A percentile compares a stretch with the other conserved stretches of the same genome.
These are phyloP conservation scores for Platalea minor DNA, from an alignment of 2,797 vertebrate species.

Conservation along the genomic window DNA sequence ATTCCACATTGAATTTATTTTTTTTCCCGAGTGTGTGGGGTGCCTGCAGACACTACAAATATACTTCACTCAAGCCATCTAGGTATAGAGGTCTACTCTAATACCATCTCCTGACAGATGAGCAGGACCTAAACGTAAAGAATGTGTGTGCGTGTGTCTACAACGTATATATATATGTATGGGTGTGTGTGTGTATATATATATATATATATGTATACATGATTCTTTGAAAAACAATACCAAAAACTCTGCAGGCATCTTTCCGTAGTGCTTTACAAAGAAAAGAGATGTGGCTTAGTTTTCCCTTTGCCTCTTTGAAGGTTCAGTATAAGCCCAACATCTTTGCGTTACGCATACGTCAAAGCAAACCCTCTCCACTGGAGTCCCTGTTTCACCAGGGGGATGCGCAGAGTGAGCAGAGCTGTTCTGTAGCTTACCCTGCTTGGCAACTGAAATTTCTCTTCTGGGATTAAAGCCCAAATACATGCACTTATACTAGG, in stretches of 20 bases:
- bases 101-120: not conserved
- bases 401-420: not conserved
- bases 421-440: not conserved
- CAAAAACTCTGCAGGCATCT: not conserved
- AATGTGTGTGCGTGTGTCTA: accelerated
- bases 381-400: accelerated
- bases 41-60: not conserved
- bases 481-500: not conserved
- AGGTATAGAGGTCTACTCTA: not conserved
- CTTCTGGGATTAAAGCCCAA: not conserved
- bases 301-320: not conserved
- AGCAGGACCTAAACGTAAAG: not conserved
- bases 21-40: accelerated
- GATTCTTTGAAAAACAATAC: not conserved
- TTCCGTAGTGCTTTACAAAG: not conserved
- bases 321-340: not conserved
- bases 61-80: not conserved
- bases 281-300: not conserved
- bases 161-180: accelerated
- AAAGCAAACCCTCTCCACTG: not conserved
- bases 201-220: too few species aligned
- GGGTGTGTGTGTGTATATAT: not conserved
- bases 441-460: not conserved
- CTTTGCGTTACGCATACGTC: accelerated
- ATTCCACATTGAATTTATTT: not conserved